Base-by-base conservation (phyloP, 2,888 invertebrate species). In the Mantis religiosa region DNA sequence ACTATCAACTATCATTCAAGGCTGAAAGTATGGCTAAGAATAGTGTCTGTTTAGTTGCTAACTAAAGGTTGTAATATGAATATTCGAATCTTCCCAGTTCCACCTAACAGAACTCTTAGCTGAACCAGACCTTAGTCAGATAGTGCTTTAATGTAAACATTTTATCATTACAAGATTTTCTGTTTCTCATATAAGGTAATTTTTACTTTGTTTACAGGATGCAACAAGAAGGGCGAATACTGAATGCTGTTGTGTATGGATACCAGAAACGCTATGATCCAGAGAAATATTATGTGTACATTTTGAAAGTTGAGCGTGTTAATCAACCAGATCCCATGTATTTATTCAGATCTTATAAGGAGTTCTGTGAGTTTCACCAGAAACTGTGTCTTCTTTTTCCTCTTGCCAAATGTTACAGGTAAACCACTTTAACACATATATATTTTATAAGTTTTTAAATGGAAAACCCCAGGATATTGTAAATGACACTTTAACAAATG, bases 211-310 rank as follows among this genome's bases (percentile, higher is more conserved):
- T 88, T 91, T 92, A 6, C 92, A 98, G 98, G 91, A 96, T 97
- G 95, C 95, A 96, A 84, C 97, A 97, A 92, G 99, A 99, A 94
- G 99, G 99, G 1, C 96, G 97, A 9, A 95, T 99, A 84, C 95
- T 95, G 84, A 95, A 96, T 91, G 98, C 99, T 0, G 96, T 97
- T 92, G 97, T 99, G 15, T 95, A 97, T 90, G 97, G 97, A 90
- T 98, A 96, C 93, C 98, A 98, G 93, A 99, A 99, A 93, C 96
- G 98, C 91, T 99, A 98, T 93, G 98, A 98, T 92, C 98, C 99
- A 25, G 99, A 98, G 92, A 99, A 99, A 94, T 98, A 98, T 94
- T 99, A 99, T 93, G 98, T 99, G 91, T 98, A 98, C 93, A 96
- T 98, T 90, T 94, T 97, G 91, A 95, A 96, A 91, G 97, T 99